These are phyloP conservation scores for Heliconius congener DNA, from an alignment of 1,140 invertebrate genomes.

Conservation along the genomic window DNA sequence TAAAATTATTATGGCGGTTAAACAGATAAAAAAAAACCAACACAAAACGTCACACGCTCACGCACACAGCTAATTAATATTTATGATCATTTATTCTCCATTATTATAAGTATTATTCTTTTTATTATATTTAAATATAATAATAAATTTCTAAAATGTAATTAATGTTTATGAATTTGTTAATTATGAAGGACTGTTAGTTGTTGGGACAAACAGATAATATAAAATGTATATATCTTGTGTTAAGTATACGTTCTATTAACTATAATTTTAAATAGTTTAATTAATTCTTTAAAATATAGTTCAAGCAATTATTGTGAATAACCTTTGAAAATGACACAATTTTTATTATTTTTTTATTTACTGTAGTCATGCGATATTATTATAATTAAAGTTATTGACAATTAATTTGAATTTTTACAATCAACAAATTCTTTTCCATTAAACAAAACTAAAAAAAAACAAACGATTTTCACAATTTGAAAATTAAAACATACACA, in stretches of 20 bases:
- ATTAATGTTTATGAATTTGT: neutral
- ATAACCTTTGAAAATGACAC: too few relatives aligned
- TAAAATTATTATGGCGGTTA: neutral
- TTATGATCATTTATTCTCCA: neutral
- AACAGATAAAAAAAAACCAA: slow-evolving; percentile 10
- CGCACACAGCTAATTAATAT: neutral
- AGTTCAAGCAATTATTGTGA: too few relatives aligned
- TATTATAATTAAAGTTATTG: too few relatives aligned
- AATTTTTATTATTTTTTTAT: too few relatives aligned
- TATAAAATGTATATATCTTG: too few relatives aligned
- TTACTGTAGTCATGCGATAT: too few relatives aligned
- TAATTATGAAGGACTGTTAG: neutral
- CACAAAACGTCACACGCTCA: slow-evolving; percentile 16
- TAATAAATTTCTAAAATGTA: neutral
- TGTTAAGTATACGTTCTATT: too few relatives aligned
- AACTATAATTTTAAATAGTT: too few relatives aligned
- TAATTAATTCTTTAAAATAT: too few relatives aligned
- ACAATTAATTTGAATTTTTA: too few relatives aligned
- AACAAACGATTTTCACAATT: neutral
- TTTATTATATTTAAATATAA: neutral
- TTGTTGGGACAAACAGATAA: neutral
- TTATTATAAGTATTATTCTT: too few relatives aligned
- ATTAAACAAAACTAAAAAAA: neutral
- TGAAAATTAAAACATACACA: neutral
- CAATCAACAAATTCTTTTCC: too few relatives aligned